Conservation (phyloP, 1,140 invertebrate species). For the Euglossa dilemma region DNA sequence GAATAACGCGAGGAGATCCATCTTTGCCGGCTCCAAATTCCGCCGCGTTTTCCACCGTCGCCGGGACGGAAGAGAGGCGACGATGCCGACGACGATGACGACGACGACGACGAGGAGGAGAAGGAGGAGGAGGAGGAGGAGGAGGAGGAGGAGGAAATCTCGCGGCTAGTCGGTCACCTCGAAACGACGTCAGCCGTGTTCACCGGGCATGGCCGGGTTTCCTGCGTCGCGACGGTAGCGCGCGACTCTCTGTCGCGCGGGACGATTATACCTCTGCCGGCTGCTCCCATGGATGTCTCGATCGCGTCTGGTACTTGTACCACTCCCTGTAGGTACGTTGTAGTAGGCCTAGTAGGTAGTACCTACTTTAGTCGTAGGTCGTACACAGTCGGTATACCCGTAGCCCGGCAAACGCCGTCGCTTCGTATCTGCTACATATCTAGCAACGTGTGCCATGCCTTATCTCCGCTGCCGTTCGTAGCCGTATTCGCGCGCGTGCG, state of each 20-base stretch:
- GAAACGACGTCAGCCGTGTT: not conserved
- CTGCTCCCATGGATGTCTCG: slow-evolving; percentile 61
- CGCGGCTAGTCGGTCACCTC: not conserved
- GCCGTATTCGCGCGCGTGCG: slow-evolving; percentile 46
- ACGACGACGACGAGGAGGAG: too few relatives aligned
- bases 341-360: slow-evolving; percentile 67
- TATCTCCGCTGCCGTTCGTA: slow-evolving; percentile 71
- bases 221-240: slow-evolving; percentile 23
- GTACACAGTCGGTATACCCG: slow-evolving; percentile 64
- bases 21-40: too few relatives aligned
- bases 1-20: too few relatives aligned
- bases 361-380: slow-evolving; percentile 65
- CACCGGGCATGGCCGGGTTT: not conserved
- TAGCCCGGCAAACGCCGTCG: slow-evolving; percentile 60
- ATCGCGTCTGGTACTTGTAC: slow-evolving; percentile 61
- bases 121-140: too few relatives aligned
- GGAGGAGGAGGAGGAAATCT: not conserved
- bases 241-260: slow-evolving; percentile 23
- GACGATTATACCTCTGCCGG: slow-evolving; percentile 35
- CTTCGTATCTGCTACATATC: slow-evolving; percentile 73
- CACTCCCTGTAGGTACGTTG: slow-evolving; percentile 56
- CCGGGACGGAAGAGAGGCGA: too few relatives aligned
- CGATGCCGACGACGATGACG: too few relatives aligned
- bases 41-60: too few relatives aligned
- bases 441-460: slow-evolving; percentile 76